Conservation (phyloP, 1,140 invertebrate species). For the Megathymus violae region DNA sequence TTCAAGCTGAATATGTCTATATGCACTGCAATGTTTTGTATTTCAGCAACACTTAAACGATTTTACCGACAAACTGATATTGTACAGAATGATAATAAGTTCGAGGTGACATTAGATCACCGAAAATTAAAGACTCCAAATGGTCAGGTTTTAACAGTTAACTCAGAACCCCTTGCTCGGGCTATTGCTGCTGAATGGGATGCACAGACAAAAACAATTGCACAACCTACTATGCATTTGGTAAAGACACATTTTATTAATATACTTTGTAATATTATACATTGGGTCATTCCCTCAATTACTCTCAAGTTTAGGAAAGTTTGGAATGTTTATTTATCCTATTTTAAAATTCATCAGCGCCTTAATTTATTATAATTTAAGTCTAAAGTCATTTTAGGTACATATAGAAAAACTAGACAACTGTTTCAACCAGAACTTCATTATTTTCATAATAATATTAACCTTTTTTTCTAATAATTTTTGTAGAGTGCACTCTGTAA, state of each 20-base stretch:
- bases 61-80: slow-evolving; percentile 70
- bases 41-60: slow-evolving; percentile 65
- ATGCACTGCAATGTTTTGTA: too few relatives aligned
- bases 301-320: too few relatives aligned
- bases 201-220: slow-evolving; percentile 91
- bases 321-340: too few relatives aligned
- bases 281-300: too few relatives aligned
- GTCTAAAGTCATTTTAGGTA: too few relatives aligned
- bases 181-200: slow-evolving; percentile 97
- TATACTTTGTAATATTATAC: too few relatives aligned
- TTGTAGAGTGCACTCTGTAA: slow-evolving; percentile 94
- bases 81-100: slow-evolving; percentile 70
- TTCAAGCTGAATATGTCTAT: too few relatives aligned
- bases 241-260: too few relatives aligned
- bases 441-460: slow-evolving; percentile 23
- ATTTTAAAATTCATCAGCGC: too few relatives aligned
- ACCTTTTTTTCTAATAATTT: slow-evolving; percentile 23
- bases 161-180: slow-evolving; percentile 94
- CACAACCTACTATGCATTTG: slow-evolving; percentile 94
- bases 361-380: too few relatives aligned
- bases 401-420: too few relatives aligned
- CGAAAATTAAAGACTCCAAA: slow-evolving; percentile 94
- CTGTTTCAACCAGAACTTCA: too few relatives aligned
- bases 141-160: slow-evolving; percentile 90
- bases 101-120: slow-evolving; percentile 83